Evolutionary conservation across 2,797 vertebrate genomes (phyloP).

Genomic region (Sebastes oblongus): DNA sequence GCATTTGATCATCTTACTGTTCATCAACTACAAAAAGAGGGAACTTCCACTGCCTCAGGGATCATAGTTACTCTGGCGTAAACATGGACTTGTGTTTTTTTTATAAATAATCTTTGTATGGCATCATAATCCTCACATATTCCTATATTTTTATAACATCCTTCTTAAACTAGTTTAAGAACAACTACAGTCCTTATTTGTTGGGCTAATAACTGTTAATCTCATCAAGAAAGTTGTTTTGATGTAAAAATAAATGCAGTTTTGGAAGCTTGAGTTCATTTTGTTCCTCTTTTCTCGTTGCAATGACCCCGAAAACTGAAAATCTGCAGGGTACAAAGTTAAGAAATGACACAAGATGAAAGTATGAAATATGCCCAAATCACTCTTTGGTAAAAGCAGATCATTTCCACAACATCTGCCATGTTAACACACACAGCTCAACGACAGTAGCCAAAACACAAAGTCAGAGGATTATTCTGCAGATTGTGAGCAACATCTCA

Average conservation of each 20-base stretch:
- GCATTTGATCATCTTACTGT: background rate
- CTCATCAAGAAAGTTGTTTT: slow-evolving; percentile 1
- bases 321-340: background rate
- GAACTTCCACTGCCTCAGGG: slow-evolving; percentile 26
- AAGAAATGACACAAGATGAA: background rate
- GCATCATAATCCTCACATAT: background rate
- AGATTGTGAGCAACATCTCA: background rate
- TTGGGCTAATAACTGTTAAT: background rate
- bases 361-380: background rate
- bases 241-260: slow-evolving; percentile 5
- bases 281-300: background rate
- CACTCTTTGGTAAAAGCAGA: background rate
- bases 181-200: background rate
- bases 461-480: slow-evolving; percentile 7
- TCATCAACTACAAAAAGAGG: background rate
- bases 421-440: slow-evolving; percentile 12
- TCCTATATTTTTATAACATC: background rate
- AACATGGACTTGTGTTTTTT: background rate
- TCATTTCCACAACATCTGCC: background rate
- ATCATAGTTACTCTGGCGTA: background rate
- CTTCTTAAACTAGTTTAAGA: background rate
- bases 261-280: slow-evolving; percentile 2
- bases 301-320: background rate
- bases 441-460: slow-evolving; percentile 23
- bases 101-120: background rate